phyloP scores from a whole-genome alignment of 2,797 vertebrate genomes.

The Chromis chromis region DNA sequence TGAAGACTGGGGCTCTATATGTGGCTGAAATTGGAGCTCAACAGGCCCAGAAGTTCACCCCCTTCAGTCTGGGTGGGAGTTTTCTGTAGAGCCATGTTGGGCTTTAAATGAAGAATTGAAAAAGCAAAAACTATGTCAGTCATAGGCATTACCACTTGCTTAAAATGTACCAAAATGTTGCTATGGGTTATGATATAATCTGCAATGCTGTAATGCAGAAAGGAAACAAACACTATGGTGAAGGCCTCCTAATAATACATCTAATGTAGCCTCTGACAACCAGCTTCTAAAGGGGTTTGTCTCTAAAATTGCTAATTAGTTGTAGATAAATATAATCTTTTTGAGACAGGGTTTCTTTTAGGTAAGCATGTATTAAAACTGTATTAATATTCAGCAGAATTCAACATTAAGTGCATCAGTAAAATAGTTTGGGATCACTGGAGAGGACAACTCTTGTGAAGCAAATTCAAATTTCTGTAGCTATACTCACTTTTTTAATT shows the following conservation, averaged over 20 bases:
- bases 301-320: too few species aligned
- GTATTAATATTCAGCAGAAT: not conserved
- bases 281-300: not conserved
- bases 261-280: not conserved
- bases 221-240: not conserved
- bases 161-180: too few species aligned
- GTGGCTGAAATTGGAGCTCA: conserved; percentile 93
- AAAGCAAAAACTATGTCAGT: not conserved
- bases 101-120: not conserved
- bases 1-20: conserved; percentile 88
- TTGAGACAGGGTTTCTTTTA: not conserved
- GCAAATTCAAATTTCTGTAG: too few species aligned
- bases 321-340: too few species aligned
- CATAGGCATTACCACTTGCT: not conserved
- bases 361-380: not conserved
- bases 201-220: not conserved
- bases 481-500: too few species aligned
- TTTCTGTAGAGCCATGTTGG: conserved; percentile 46
- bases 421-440: not conserved
- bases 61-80: conserved; percentile 67
- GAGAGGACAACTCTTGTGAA: not conserved
- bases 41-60: conserved; percentile 94
- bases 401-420: not conserved
- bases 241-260: not conserved
- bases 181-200: not conserved